phyloP scores from a whole-genome alignment of 2,113 vertebrate species.

The Ceyx cyanopectus region DNA sequence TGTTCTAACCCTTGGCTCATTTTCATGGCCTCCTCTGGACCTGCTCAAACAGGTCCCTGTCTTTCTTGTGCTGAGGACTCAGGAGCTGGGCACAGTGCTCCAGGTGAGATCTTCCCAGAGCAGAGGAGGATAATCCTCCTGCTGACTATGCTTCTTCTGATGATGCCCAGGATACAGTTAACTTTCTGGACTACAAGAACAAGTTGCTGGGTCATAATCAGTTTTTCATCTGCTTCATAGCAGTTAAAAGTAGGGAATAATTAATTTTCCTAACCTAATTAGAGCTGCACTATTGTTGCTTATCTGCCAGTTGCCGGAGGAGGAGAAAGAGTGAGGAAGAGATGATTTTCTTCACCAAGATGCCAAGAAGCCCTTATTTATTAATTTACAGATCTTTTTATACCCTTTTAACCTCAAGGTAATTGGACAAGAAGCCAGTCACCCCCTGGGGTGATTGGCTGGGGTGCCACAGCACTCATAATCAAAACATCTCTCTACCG shows the following conservation, averaged over 20 bases:
- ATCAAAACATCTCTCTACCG: too few relatives aligned
- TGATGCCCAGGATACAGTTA: neutral
- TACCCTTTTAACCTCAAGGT: too few relatives aligned
- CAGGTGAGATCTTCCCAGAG: neutral
- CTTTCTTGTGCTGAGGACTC: too few relatives aligned
- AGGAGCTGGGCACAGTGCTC: neutral
- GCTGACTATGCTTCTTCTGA: neutral
- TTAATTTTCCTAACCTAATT: neutral
- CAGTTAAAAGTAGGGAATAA: neutral
- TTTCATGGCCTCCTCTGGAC: neutral
- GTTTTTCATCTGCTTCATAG: neutral
- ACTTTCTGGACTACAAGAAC: neutral
- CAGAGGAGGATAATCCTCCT: neutral
- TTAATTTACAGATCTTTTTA: too few relatives aligned
- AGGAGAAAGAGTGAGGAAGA: too few relatives aligned
- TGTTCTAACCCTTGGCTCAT: accelerated
- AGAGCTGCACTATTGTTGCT: neutral
- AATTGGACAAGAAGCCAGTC: too few relatives aligned
- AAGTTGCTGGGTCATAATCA: neutral
- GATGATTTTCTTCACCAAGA: too few relatives aligned
- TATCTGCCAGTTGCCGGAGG: too few relatives aligned
- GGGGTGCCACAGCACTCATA: too few relatives aligned
- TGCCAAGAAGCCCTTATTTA: too few relatives aligned
- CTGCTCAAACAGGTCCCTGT: accelerated
- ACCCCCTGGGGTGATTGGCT: too few relatives aligned